These are phyloP conservation scores for Jordanella pulchra DNA, from an alignment of 2,797 vertebrate species.

Conservation along the genomic window DNA sequence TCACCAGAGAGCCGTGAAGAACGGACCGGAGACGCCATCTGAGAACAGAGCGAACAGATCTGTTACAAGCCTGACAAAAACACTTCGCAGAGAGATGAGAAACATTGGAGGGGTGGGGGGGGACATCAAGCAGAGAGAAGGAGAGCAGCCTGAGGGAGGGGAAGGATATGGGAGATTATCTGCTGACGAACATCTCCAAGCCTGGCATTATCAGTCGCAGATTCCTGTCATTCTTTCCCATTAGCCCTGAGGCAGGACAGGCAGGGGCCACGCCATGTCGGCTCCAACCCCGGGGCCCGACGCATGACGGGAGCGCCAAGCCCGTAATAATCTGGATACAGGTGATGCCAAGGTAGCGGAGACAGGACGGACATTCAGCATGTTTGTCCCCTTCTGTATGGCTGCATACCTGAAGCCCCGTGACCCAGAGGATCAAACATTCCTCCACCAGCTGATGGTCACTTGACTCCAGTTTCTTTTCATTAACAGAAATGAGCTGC, in stretches of 20 bases:
- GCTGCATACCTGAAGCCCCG: conserved; percentile 87
- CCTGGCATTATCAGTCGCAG: conserved; percentile 71
- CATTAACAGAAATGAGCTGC: conserved; percentile 83
- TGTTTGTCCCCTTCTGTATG: conserved; percentile 7
- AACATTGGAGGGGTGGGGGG: background rate
- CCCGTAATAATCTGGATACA: conserved; percentile 17
- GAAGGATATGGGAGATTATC: conserved; percentile 74
- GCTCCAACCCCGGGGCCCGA: conserved; percentile 30
- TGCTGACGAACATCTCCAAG: conserved; percentile 75
- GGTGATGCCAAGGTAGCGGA: conserved; percentile 30
- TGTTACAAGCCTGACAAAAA: background rate
- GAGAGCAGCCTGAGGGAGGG: conserved; percentile 59
- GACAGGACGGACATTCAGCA: background rate
- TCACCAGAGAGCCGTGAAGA: conserved; percentile 58
- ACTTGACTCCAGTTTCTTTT: conserved; percentile 87
- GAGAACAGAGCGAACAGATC: conserved; percentile 21
- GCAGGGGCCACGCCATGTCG: conserved; percentile 38
- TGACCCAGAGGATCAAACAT: conserved; percentile 87
- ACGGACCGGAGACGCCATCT: conserved; percentile 29
- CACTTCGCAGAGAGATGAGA: background rate
- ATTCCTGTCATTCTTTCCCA: conserved; percentile 82
- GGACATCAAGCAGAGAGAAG: conserved; percentile 25
- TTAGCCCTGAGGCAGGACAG: conserved; percentile 68
- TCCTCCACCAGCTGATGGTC: conserved; percentile 88
- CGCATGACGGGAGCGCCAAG: conserved; percentile 45